A percentile compares a stretch with the other conserved stretches of the same genome.
Conservation (phyloP, 92 coral and sea anemone genomes). For the Montipora capitata region DNA sequence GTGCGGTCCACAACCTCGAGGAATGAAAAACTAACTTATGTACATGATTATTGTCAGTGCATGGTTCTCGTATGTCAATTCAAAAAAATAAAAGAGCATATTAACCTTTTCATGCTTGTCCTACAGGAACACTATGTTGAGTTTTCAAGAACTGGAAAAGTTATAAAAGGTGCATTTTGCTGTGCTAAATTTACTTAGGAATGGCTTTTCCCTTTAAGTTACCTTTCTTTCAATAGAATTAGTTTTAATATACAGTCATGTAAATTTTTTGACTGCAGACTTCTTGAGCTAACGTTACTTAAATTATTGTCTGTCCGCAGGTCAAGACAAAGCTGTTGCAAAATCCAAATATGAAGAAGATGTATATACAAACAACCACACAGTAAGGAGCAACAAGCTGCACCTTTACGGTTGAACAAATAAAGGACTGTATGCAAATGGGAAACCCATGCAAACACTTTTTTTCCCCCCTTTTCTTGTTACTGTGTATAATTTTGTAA, state of each 20-base stretch:
- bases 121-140: slow-evolving; percentile 96
- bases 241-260: no score
- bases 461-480: no score
- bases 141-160: slow-evolving; percentile 96
- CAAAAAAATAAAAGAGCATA: no score
- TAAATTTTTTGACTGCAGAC: no score
- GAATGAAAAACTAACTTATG: no score
- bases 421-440: not conserved
- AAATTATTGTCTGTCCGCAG: slow-evolving; percentile 43
- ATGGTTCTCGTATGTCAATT: no score
- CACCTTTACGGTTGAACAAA: not conserved
- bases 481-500: no score
- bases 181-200: not conserved
- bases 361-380: slow-evolving; percentile 93
- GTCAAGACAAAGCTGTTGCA: slow-evolving; percentile 96
- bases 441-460: not conserved
- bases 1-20: no score
- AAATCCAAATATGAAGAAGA: slow-evolving; percentile 99
- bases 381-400: slow-evolving; percentile 60
- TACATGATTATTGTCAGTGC: no score
- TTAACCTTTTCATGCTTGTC: not conserved
- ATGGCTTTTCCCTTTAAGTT: not conserved
- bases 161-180: slow-evolving; percentile 83
- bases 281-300: no score
- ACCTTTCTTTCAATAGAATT: not conserved